These are phyloP conservation scores for Cheilosia vernalis DNA, from an alignment of 2,888 invertebrate species.

Conservation along the genomic window DNA sequence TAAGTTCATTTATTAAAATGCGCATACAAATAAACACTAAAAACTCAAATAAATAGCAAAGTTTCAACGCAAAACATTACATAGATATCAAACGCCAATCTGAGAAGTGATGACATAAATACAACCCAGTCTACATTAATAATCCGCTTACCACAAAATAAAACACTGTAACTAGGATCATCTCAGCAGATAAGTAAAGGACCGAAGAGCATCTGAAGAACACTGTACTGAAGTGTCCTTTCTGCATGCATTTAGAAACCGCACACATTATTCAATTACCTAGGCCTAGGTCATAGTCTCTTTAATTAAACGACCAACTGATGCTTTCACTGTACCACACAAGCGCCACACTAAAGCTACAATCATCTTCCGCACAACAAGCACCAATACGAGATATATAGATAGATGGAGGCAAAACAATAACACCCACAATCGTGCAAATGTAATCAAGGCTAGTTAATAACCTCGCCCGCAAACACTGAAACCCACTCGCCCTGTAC, in stretches of 20 bases:
- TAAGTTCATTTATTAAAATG: no score
- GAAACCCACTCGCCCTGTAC: constrained; percentile 80
- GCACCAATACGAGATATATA: neutral
- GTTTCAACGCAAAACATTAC: no score
- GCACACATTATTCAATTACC: constrained; percentile 34
- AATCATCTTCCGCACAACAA: constrained; percentile 16
- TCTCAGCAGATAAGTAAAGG: neutral
- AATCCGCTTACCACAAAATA: neutral
- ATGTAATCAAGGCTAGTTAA: constrained; percentile 39
- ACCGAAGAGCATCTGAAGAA: neutral
- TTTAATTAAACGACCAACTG: constrained; percentile 46
- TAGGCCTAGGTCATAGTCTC: constrained; percentile 20
- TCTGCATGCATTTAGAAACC: constrained; percentile 27
- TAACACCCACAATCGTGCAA: constrained; percentile 24
- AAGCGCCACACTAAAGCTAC: constrained; percentile 41
- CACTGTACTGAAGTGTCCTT: neutral
- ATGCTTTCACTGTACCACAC: constrained; percentile 45
- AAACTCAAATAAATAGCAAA: no score
- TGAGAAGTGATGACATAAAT: no score
- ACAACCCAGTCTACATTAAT: neutral
- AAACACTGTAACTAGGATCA: neutral
- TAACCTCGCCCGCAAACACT: neutral
- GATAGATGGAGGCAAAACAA: neutral
- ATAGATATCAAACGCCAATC: no score
- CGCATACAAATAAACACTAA: no score